Evolutionary conservation across 2,888 invertebrate species (phyloP), one percentile per base, ranked within the genome.

Genomic region (Clepsis dumicolana): DNA sequence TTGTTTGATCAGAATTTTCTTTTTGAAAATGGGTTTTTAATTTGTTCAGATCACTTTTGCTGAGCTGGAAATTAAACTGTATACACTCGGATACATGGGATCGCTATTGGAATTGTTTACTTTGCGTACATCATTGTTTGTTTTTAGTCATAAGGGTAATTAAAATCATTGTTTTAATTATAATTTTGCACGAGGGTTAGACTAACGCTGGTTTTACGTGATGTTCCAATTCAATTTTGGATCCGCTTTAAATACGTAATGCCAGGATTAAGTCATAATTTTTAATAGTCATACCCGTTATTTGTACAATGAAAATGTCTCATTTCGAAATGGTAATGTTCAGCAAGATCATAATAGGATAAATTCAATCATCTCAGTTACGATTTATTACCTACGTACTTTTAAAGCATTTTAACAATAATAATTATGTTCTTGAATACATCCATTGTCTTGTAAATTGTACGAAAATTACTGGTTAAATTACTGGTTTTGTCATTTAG

Each of bases 1-100:
- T 59, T 52, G 57, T 29, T 61, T 57, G 52, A 59, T 68, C 44
- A 44, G 41, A 50, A 63, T 64, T 63, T 57, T 29, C 25, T 21
- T 50, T 27, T 67, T 54, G 14, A 10, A 35, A 63, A 67, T 63
- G 62, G n/a, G 18, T 68, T 64, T 62, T 56, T 63, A 59, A 62
- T 54, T 66, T 24, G 25, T 48, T 27, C 25, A 27, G n/a, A 35
- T 61, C 61, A 25, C 16, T 32, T 18, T 54, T 25, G 54, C 10
- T 29, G 38, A 59, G 8, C 38, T n/a, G 25, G 7, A 41, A 59
- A 41, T 12, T 24, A 24, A 25, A 12, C 1, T 12, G 8, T 35
- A 12, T 14, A 10, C 35, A 35, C 12, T 35, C 12, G 12, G 16
- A 2, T 44, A 0, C 18, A 8, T 18, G 16, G 0, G 2, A 18